Evolutionary conservation across 1,140 invertebrate species (phyloP).

Genomic region (Microvelia longipes): DNA sequence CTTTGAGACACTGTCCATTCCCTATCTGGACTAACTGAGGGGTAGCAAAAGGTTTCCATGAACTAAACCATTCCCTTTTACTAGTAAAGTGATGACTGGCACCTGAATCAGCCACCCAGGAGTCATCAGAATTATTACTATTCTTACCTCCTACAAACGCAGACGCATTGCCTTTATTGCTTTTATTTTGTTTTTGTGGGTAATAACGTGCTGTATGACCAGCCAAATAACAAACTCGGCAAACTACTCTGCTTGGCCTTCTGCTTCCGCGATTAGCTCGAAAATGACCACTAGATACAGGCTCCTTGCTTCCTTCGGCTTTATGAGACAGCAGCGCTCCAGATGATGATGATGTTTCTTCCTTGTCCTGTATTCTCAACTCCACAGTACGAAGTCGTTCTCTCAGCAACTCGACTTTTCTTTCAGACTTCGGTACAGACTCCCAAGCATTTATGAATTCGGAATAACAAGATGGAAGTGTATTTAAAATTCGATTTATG

Average conservation of each 20-base stretch:
- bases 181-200: background rate
- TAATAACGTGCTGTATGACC: background rate
- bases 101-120: background rate
- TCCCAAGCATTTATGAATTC: conserved; percentile 24
- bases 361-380: background rate
- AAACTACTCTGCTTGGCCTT: conserved; percentile 12
- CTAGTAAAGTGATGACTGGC: background rate
- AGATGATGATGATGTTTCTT: background rate
- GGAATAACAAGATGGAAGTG: conserved; percentile 18
- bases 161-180: background rate
- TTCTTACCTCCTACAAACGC: background rate
- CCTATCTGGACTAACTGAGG: conserved; percentile 17
- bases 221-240: conserved; percentile 6
- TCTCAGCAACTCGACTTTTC: background rate
- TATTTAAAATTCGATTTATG: conserved; percentile 18
- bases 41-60: conserved; percentile 10
- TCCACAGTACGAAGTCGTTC: conserved; percentile 2
- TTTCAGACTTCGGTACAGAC: conserved; percentile 11
- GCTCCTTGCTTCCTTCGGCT: background rate
- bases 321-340: background rate
- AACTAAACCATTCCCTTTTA: background rate
- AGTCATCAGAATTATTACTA: background rate
- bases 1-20: conserved; percentile 17
- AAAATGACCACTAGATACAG: too few relatives aligned
- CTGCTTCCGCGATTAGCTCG: too few relatives aligned